Conservation (phyloP, 2,888 invertebrate species). For the Asteroscopus sphinx region DNA sequence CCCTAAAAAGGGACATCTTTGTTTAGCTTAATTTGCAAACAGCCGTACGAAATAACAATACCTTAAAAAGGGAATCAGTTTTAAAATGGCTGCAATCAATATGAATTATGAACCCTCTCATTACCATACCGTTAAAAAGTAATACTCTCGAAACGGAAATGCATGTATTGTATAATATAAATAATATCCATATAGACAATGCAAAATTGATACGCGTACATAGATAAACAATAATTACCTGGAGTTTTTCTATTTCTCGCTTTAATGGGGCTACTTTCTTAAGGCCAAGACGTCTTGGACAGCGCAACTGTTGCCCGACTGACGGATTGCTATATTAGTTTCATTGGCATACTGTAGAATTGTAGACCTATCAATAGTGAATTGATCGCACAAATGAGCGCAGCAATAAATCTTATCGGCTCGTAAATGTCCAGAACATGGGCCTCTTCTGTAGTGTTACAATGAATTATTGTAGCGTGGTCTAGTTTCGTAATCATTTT, state of each 20-base stretch:
- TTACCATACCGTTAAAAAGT: slow-evolving; percentile 15
- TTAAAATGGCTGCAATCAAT: slow-evolving; percentile 1
- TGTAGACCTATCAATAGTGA: slow-evolving; percentile 6
- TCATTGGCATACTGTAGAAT: not conserved
- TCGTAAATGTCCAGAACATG: slow-evolving; percentile 16
- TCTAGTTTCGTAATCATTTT: not conserved
- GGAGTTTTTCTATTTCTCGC: slow-evolving; percentile 12
- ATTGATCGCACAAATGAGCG: slow-evolving; percentile 11
- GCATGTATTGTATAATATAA: slow-evolving; percentile 22
- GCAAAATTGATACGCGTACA: slow-evolving; percentile 28
- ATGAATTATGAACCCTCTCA: slow-evolving; percentile 5
- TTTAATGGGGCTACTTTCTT: slow-evolving; percentile 1
- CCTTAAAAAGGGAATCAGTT: not conserved
- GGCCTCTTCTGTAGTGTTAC: not conserved
- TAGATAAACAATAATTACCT: slow-evolving; percentile 5
- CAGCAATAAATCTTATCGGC: slow-evolving; percentile 25
- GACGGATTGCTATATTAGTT: not conserved
- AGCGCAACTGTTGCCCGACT: not conserved
- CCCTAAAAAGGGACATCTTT: no score
- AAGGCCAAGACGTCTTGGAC: slow-evolving; percentile 1
- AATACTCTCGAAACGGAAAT: slow-evolving; percentile 24
- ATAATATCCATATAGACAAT: slow-evolving; percentile 27
- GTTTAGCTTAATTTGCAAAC: no score
- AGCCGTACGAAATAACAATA: no score
- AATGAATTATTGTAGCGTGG: not conserved